Conservation (phyloP, 2,113 vertebrate species). For the Piaya cayana region DNA sequence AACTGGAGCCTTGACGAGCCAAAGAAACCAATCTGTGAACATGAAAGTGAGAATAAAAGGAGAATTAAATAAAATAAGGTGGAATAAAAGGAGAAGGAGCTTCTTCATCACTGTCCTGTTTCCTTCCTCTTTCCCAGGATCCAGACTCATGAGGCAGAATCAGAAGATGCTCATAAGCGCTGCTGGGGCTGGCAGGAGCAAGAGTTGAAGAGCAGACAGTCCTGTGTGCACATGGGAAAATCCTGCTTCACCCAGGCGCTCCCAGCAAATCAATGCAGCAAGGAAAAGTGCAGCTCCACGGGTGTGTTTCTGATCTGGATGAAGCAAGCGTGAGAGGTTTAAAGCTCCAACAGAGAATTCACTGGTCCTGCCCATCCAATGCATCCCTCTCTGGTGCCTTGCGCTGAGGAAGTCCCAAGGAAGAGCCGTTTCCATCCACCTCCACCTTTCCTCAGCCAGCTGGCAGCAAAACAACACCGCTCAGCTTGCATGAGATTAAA, state of each 20-base stretch:
- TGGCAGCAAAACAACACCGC: background rate
- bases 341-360: background rate
- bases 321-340: background rate
- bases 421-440: background rate
- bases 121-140: background rate
- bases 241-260: background rate
- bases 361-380: fast-evolving
- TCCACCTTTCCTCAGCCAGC: background rate
- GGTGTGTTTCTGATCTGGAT: background rate
- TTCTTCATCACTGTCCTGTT: background rate
- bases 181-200: background rate
- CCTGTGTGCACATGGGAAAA: background rate
- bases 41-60: background rate
- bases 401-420: background rate
- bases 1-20: background rate
- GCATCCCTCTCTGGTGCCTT: background rate
- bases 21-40: background rate
- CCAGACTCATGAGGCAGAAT: background rate
- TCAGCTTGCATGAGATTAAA: background rate
- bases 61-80: background rate
- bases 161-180: background rate
- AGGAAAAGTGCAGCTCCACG: fast-evolving
- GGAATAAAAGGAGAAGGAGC: background rate
- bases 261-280: background rate
- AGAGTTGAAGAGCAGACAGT: background rate